Evolutionary conservation across 1,140 invertebrate species (phyloP).

Genomic region (Wasmannia auropunctata): DNA sequence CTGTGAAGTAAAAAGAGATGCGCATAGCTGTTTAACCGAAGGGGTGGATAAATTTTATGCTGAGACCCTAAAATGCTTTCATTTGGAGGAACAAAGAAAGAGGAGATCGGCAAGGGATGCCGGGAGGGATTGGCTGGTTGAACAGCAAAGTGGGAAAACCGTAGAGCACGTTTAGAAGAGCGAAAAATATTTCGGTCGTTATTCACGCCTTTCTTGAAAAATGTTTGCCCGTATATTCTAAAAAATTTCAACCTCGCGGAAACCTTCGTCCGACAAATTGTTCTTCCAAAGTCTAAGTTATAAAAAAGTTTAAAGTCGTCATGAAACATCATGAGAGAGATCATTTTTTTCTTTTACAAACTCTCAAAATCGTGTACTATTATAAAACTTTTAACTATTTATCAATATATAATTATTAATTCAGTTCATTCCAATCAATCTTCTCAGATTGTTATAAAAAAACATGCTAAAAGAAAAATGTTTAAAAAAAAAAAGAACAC

Average conservation of each 20-base stretch:
- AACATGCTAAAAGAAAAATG: not conserved
- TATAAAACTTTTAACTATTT: not conserved
- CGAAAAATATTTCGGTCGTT: constrained; percentile 79
- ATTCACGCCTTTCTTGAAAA: constrained; percentile 79
- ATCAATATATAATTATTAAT: not conserved
- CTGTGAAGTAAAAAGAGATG: constrained; percentile 76
- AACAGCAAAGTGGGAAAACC: constrained; percentile 67
- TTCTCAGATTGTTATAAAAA: not conserved
- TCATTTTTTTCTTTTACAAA: constrained; percentile 12
- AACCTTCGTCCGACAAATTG: constrained; percentile 73
- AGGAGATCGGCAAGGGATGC: constrained; percentile 52
- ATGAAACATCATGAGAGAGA: constrained; percentile 9
- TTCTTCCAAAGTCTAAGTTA: constrained; percentile 67
- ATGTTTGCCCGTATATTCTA: constrained; percentile 74
- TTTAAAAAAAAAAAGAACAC: not conserved
- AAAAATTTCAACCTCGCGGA: constrained; percentile 70
- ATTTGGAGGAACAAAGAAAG: constrained; percentile 75
- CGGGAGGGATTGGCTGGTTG: constrained; percentile 60
- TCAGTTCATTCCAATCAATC: not conserved
- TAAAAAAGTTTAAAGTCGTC: not conserved
- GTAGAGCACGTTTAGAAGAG: constrained; percentile 72
- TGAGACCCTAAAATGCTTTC: constrained; percentile 82
- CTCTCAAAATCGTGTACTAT: not conserved
- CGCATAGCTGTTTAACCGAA: constrained; percentile 82
- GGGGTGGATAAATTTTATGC: constrained; percentile 82